Evolutionary conservation across 2,888 invertebrate genomes (phyloP).

Genomic region (Athripsodes cinereus): DNA sequence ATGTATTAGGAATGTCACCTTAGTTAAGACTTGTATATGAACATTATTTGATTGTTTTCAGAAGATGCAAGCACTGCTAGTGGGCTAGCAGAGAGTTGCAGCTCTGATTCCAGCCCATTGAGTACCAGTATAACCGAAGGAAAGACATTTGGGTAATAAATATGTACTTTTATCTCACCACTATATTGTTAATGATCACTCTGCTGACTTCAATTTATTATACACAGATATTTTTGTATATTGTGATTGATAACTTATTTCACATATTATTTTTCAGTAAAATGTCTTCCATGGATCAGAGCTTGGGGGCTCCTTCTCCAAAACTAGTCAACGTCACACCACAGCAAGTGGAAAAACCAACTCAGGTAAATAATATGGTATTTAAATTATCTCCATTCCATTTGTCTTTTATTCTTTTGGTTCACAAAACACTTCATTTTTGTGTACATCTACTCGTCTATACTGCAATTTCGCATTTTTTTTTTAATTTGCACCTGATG

Average conservation of each 20-base stretch:
- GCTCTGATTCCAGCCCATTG: slow-evolving; percentile 24
- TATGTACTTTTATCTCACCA: too few species aligned
- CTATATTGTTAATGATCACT: too few species aligned
- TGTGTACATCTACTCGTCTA: too few species aligned
- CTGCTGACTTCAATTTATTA: too few species aligned
- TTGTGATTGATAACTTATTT: neutral
- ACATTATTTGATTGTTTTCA: slow-evolving; percentile 10
- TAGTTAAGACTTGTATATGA: too few species aligned
- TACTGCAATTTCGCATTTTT: too few species aligned
- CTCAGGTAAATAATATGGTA: slow-evolving; percentile 22
- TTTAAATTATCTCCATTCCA: too few species aligned
- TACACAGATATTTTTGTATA: too few species aligned
- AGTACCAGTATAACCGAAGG: slow-evolving; percentile 19
- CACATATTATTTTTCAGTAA: slow-evolving; percentile 21
- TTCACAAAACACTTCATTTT: too few species aligned
- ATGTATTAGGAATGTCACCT: too few species aligned
- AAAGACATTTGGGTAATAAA: slow-evolving; percentile 11
- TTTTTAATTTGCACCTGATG: too few species aligned
- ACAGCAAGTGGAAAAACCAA: slow-evolving; percentile 25
- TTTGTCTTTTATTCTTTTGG: too few species aligned
- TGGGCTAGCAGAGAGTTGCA: slow-evolving; percentile 27
- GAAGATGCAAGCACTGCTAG: slow-evolving; percentile 26
- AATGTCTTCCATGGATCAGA: slow-evolving; percentile 27
- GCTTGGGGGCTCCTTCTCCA: slow-evolving; percentile 22
- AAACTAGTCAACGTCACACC: slow-evolving; percentile 17